Evolutionary conservation across 2,797 vertebrate genomes (phyloP), one percentile per base, ranked within the genome.

Genomic region (Danio kyathit): DNA sequence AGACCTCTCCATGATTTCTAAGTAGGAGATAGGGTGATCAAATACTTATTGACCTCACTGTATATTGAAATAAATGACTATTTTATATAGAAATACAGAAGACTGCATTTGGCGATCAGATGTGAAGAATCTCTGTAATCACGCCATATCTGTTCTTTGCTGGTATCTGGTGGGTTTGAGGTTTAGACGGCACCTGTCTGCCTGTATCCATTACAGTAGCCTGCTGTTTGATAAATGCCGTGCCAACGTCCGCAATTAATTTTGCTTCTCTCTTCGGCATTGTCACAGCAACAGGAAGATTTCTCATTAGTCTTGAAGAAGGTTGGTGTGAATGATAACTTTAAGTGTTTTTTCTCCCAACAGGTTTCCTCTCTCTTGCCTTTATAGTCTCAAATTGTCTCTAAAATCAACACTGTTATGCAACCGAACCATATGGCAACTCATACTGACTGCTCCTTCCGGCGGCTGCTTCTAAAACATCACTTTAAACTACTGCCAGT

Each of bases 201-300:
- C 40, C n/a, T 52, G n/a, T 82, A 61, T 82, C 65, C 66, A 52
- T 74, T 67, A 61, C 11, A 14, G n/a, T 59, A 29, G 29, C 57
- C 56, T 44, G 48, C 17, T 61, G 74, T 82, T 71, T 63, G 73
- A 76, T 54, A 61, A 70, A 82, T 71, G 80, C 65, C 29, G n/a
- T 63, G 57, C 65, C 64, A 82, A 17, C 6, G 16, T 74, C 41
- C 2, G 11, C 49, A 57, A 64, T 74, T 80, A 14, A 65, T 73
- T 73, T 65, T 57, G 38, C 5, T 52, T 79, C 49, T 46, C 44
- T 12, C 60, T 65, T 80, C 19, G 16, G 19, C 41, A 73, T 80
- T 51, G 41, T 74, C 60, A 46, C 21, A 17, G 76, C 48, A 71
- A 61, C 51, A 14, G 41, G 11, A 65, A 16, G 21, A 48, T 48